Evolutionary conservation across 1,140 invertebrate genomes (phyloP), one percentile per base, ranked within the genome.

Genomic region (Camponotus pennsylvanicus): DNA sequence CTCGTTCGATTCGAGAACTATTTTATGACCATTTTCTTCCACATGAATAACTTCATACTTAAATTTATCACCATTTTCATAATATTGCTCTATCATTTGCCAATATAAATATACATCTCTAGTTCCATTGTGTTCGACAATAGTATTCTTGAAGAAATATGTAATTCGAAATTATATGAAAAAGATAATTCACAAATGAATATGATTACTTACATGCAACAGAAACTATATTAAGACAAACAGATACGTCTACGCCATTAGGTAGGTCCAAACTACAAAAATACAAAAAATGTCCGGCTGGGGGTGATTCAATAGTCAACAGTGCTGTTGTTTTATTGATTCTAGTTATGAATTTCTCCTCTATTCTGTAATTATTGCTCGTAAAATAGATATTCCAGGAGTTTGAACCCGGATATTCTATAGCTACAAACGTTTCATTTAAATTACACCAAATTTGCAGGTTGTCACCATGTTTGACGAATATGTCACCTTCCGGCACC

Each of bases 21-120:
- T 32, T 18, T 86, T 91, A 18, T 80, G 45, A 5, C 94, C 94
- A 86, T 94, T 93, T 76, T 95, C 95, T 73, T 95, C 91, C 0
- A 95, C 92, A 32, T 90, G 73, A 55, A 93, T 87, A 42, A 95
- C 89, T n/a, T 91, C 83, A 87, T 95, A 96, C 27, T 87, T 93
- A 90, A 96, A 96, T 75, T 96, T 94, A 32, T 95, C 94, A 7
- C 96, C 96, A 91, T 96, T 96, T 67, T 97, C 95, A 83, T 96
- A 94, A 90, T 96, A 96, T 9, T 95, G 93, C 37, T 96, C 95
- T 69, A 97, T 96, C 76, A 96, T 95, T 92, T 97, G 96, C 97
- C 97, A 97, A 92, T 97, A 97, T 27, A 97, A 93, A 93, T 96
- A 96, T 37, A 97, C 93, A 66, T 96, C 95, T 71, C 96, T 92